Base-by-base conservation (phyloP, 2,888 invertebrate species). In the Orgyia antiqua region DNA sequence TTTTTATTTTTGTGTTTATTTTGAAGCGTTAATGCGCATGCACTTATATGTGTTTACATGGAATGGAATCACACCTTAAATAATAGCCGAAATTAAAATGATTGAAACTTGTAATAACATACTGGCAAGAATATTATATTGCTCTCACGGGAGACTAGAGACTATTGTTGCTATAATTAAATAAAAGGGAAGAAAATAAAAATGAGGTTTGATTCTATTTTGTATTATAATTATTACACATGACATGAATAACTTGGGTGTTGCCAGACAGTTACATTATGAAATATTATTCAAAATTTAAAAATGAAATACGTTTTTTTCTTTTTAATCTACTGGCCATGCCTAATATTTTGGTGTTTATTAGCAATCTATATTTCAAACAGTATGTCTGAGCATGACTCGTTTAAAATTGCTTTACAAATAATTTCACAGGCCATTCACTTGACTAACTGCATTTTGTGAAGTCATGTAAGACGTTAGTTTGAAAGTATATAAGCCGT, bases 41-140 rank as follows among this genome's bases (percentile, higher is more conserved):
- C 15, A 15, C 6, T 6, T 15, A 6, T 15, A 4, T 15, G 4
- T 41, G 37, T 39, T 42, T 49, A 41, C 29, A 36, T 36, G 19
- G 38, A 45, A 45, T 60, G 58, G 53, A 57, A 52, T 49, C 45
- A 55, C 47, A 55, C 48, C 48, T 53, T 31, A 12, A 15, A 6
- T 15, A 4, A 15, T 15, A 17, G 17, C 4, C 7, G 4, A 5
- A 5, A 17, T 17, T 17, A 17, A 17, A 17, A 5, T 17, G 7
- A n/a, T n/a, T n/a, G n/a, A n/a, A n/a, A n/a, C n/a, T n/a, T n/a
- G n/a, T n/a, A n/a, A n/a, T n/a, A n/a, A n/a, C n/a, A n/a, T n/a
- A n/a, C n/a, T n/a, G 17, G 17, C 17, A n/a, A n/a, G n/a, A n/a
- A n/a, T n/a, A n/a, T n/a, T n/a, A n/a, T n/a, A n/a, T n/a, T n/a